These are phyloP conservation scores for Phodopus roborovskii DNA, from an alignment of 2,113 vertebrate species.

Conservation along the genomic window DNA sequence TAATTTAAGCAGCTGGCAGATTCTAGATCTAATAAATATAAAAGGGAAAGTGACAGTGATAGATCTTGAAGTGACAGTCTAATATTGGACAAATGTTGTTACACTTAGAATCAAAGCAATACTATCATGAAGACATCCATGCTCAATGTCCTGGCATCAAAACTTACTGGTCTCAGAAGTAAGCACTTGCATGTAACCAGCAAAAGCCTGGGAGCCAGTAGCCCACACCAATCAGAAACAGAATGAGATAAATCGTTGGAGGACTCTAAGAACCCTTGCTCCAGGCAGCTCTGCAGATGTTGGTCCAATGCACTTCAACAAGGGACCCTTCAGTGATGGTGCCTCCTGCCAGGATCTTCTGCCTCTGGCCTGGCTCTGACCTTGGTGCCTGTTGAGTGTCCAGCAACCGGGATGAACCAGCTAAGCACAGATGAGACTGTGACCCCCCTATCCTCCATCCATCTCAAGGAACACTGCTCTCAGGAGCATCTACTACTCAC, in stretches of 20 bases:
- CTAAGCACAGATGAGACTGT: not conserved
- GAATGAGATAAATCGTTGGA: not conserved
- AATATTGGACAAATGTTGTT: not conserved
- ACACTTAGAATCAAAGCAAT: not conserved
- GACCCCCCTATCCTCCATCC: not conserved
- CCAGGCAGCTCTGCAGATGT: not conserved
- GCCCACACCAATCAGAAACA: not conserved
- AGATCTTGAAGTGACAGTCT: not conserved
- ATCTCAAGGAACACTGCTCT: not conserved
- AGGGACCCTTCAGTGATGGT: not conserved
- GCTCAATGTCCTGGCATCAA: not conserved
- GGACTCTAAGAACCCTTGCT: not conserved
- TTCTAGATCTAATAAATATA: not conserved
- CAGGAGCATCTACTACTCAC: not conserved
- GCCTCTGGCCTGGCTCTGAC: not conserved
- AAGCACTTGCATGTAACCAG: not conserved
- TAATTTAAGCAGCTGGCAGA: not conserved
- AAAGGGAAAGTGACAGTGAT: not conserved
- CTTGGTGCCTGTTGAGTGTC: not conserved
- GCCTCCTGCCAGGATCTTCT: not conserved
- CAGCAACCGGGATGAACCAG: not conserved
- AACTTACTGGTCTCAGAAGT: not conserved
- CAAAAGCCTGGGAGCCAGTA: not conserved
- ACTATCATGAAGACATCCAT: not conserved
- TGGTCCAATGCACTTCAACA: not conserved